Conservation (phyloP, 92 coral and sea anemone genomes). For the Actinostola sp. region DNA sequence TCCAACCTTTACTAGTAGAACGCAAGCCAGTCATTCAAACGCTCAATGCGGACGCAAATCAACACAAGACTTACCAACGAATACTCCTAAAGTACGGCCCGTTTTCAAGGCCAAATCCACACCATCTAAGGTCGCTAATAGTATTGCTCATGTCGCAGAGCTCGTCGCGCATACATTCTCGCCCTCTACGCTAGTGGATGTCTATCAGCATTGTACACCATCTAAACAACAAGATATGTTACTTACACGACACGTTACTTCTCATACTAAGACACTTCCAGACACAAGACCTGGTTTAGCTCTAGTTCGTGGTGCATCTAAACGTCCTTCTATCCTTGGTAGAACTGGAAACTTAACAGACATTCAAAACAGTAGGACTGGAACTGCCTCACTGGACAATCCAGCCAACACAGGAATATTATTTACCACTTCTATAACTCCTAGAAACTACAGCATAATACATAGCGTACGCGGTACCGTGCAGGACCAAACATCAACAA, state of each 20-base stretch:
- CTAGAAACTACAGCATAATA: too few relatives aligned
- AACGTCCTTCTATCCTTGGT: background rate
- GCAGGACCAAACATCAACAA: too few relatives aligned
- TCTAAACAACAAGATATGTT: too few relatives aligned
- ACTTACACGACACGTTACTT: too few relatives aligned
- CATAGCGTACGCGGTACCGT: too few relatives aligned
- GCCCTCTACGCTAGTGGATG: too few relatives aligned
- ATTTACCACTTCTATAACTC: too few relatives aligned
- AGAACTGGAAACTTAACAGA: background rate
- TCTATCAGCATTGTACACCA: too few relatives aligned
- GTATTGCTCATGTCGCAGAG: too few relatives aligned
- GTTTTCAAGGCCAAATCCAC: conserved; percentile 18
- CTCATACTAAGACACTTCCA: conserved; percentile 15
- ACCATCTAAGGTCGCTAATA: background rate
- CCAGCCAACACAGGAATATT: too few relatives aligned
- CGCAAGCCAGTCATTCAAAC: background rate
- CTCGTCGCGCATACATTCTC: too few relatives aligned
- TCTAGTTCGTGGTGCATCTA: conserved; percentile 6
- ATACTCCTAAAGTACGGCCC: conserved; percentile 2
- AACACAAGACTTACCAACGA: background rate
- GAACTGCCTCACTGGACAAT: too few relatives aligned
- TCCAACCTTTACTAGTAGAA: conserved; percentile 16
- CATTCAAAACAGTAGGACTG: background rate
- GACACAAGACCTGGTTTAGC: conserved; percentile 22
- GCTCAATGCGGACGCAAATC: background rate